Base-by-base conservation (phyloP, 2,113 vertebrate genomes). In the Ciconia boyciana region DNA sequence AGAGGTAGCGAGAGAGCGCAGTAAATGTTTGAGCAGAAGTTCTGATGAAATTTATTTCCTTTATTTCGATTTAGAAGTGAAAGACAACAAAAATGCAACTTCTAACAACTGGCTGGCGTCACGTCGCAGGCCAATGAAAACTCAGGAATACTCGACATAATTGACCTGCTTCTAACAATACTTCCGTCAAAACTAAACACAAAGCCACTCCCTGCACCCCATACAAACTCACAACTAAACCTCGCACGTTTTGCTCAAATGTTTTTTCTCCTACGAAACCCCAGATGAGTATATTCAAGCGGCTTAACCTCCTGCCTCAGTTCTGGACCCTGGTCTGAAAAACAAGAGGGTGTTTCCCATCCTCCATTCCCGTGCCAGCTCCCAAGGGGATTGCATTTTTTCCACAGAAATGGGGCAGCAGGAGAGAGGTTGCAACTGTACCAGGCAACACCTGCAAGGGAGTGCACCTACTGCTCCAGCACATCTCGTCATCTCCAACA, bases 1-100 rank as follows among this genome's bases (percentile, higher is more conserved):
- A 83, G 28, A 87, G 57, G 31, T 36, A 65, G 36, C 0, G 0
- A 71, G 39, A 55, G n/a, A 75, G 34, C 0, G 3, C 6, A 29
- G 36, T 15, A 68, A 49, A 80, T 18, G 15, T 22, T 31, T 83
- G 49, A 92, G 17, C n/a, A 32, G 16, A 87, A 70, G 10, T n/a
- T 57, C 36, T 11, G 28, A 80, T 64, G 25, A 54, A 72, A 93
- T 85, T 51, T n/a, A 74, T 77, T 87, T 70, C 22, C 13, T 89
- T 91, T 71, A 87, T 77, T 92, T 91, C 6, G 8, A 29, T 60
- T 86, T 66, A 69, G 58, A 79, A n/a, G 51, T 57, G 55, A 91
- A 91, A 74, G n/a, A 34, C 29, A 81, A 74, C 29, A 70, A 71
- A 93, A 76, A 34, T 34, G 36, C 21, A 85, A 72, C 9, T 89